phyloP scores from a whole-genome alignment of 2,888 invertebrate genomes.

The Tinea semifulvella region DNA sequence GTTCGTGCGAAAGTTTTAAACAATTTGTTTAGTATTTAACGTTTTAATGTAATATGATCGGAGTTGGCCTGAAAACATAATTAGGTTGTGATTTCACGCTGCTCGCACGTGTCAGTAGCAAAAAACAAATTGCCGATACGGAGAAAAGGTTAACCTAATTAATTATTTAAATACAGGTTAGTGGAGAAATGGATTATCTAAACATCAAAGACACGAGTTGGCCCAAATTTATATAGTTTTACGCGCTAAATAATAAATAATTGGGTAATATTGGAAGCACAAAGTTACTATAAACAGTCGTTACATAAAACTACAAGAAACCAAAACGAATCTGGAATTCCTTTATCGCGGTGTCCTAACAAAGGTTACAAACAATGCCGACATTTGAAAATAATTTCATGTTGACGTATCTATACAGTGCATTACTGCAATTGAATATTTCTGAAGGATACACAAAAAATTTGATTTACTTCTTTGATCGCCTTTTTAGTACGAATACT shows the following conservation, averaged over 20 bases:
- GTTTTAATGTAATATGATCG: background rate
- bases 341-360: background rate
- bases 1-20: background rate
- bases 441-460: no score
- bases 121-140: conserved; percentile 24
- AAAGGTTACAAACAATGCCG: background rate
- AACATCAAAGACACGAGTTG: conserved; percentile 4
- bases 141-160: conserved; percentile 38
- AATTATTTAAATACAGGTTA: conserved; percentile 16
- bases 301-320: background rate
- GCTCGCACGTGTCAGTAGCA: background rate
- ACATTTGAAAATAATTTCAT: background rate
- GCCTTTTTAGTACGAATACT: no score
- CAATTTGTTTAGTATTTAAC: background rate
- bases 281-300: background rate
- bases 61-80: background rate
- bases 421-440: background rate
- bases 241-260: conserved; percentile 1
- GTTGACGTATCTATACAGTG: background rate
- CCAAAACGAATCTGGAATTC: background rate
- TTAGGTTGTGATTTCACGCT: conserved; percentile 7
- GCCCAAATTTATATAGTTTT: background rate
- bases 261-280: background rate
- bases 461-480: no score
- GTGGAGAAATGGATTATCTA: background rate